These are phyloP conservation scores for Eupristina koningsbergeri DNA, from an alignment of 1,140 invertebrate genomes.

Conservation along the genomic window DNA sequence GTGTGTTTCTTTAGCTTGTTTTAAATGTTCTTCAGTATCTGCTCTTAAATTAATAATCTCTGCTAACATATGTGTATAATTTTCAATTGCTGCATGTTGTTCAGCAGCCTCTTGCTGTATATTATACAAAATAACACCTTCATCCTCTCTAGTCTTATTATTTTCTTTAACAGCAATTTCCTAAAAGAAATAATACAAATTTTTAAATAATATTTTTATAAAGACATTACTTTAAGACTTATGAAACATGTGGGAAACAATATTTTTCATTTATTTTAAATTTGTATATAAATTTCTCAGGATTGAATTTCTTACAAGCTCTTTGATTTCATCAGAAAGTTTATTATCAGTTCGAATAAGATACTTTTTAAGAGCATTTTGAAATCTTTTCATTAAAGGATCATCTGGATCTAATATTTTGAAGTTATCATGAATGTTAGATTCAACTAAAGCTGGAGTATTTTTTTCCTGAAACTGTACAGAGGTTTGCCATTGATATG, in stretches of 20 bases:
- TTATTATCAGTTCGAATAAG: slow-evolving; percentile 74
- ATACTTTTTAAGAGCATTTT: slow-evolving; percentile 76
- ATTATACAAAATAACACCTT: slow-evolving; percentile 70
- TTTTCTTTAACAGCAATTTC: slow-evolving; percentile 66
- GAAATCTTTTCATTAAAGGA: slow-evolving; percentile 78
- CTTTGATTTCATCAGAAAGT: slow-evolving; percentile 75
- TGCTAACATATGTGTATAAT: slow-evolving; percentile 69
- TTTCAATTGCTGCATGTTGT: slow-evolving; percentile 73
- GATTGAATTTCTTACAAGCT: slow-evolving; percentile 70
- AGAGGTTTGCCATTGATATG: neutral
- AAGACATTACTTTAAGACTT: too few relatives aligned
- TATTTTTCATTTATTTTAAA: neutral
- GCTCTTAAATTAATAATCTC: slow-evolving; percentile 68
- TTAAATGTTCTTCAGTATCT: slow-evolving; percentile 62
- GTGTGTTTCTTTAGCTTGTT: slow-evolving; percentile 64
- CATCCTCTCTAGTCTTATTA: slow-evolving; percentile 69
- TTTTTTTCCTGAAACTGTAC: neutral
- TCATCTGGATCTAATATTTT: slow-evolving; percentile 76
- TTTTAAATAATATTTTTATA: neutral
- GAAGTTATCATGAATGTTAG: slow-evolving; percentile 5
- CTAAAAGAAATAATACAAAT: slow-evolving; percentile 53
- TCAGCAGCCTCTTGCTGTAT: slow-evolving; percentile 72
- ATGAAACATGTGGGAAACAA: slow-evolving; percentile 30
- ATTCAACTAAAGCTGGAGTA: neutral
- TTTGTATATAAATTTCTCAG: neutral